These are phyloP conservation scores for Sorex araneus DNA, from an alignment of 2,113 vertebrate genomes.

Conservation along the genomic window DNA sequence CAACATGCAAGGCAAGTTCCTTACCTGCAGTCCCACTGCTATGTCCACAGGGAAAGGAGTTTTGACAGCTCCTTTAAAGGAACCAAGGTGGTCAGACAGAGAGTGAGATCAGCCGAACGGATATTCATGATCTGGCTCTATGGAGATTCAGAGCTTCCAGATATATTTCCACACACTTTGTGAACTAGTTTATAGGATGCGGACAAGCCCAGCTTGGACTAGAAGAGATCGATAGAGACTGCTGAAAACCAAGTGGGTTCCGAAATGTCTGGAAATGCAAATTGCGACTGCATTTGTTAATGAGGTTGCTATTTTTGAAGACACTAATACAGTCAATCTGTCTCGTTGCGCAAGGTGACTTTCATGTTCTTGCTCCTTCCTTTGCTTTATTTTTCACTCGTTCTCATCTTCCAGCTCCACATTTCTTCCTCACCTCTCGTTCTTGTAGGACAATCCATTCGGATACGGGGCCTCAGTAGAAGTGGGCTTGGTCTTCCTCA, in stretches of 20 bases:
- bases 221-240: conserved; percentile 33
- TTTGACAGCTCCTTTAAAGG: neutral
- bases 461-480: neutral
- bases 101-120: neutral
- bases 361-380: conserved; percentile 37
- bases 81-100: conserved; percentile 11
- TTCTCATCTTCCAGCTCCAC: conserved; percentile 1
- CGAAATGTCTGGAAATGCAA: conserved; percentile 64
- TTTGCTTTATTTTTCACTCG: neutral
- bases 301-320: conserved; percentile 72
- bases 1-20: too few species aligned
- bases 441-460: neutral
- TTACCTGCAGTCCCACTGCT: too few species aligned
- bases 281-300: conserved; percentile 64
- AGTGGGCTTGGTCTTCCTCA: too few species aligned
- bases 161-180: conserved; percentile 17
- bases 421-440: neutral
- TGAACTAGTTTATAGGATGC: conserved; percentile 31
- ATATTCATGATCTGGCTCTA: conserved; percentile 22
- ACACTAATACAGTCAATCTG: conserved; percentile 53
- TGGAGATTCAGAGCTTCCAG: conserved; percentile 59
- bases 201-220: conserved; percentile 45
- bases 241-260: conserved; percentile 22
- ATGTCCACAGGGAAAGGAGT: too few species aligned
- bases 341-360: conserved; percentile 47